Percentiles rank a stretch among this genome's conserved stretches.
Evolutionary conservation across 2,888 invertebrate genomes (phyloP).

Genomic region (Stenichneumon culpator): DNA sequence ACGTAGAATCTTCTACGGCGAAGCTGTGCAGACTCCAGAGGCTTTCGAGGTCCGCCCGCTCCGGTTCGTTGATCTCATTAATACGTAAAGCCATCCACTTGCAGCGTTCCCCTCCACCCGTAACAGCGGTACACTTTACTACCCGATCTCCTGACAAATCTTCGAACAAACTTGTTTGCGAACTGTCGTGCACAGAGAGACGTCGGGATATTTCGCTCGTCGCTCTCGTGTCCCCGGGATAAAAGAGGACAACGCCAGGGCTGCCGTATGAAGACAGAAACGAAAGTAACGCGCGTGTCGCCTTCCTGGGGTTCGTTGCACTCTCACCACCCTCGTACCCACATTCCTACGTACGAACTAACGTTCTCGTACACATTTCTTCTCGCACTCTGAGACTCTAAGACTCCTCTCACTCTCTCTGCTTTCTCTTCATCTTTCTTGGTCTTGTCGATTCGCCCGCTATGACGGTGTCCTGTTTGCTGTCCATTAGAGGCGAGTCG

Average conservation of each 20-base stretch:
- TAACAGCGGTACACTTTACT: constrained; percentile 12
- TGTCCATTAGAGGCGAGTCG: constrained; percentile 73
- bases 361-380: neutral
- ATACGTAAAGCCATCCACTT: constrained; percentile 44
- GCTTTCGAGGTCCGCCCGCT: neutral
- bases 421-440: constrained; percentile 25
- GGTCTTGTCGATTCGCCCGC: constrained; percentile 48
- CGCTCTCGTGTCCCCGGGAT: neutral
- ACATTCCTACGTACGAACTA: neutral
- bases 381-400: constrained; percentile 9
- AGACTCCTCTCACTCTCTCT: neutral
- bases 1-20: no score
- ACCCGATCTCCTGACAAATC: constrained; percentile 33
- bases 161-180: constrained; percentile 55
- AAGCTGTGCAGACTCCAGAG: neutral
- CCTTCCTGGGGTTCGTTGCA: neutral
- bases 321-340: neutral
- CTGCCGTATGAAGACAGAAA: neutral
- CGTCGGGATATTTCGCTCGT: constrained; percentile 1
- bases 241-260: neutral
- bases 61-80: constrained; percentile 23
- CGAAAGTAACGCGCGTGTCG: neutral
- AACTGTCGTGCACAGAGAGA: constrained; percentile 13
- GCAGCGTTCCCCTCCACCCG: constrained; percentile 23
- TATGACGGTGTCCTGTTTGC: constrained; percentile 71